These are phyloP conservation scores for Branchipolynoe longqiensis DNA, from an alignment of 2,888 invertebrate genomes.

Conservation along the genomic window DNA sequence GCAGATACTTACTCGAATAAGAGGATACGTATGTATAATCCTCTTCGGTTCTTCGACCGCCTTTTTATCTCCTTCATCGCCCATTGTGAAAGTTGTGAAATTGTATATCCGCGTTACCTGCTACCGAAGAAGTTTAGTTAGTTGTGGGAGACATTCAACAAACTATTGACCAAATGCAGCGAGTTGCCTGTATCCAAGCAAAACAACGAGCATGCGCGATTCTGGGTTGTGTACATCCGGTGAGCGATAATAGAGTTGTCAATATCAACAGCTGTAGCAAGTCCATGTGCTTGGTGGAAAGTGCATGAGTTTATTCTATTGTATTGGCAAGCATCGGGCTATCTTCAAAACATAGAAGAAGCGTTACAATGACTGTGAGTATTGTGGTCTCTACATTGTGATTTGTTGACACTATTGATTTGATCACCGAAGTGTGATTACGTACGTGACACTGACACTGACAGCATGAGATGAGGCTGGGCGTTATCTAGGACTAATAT, in stretches of 20 bases:
- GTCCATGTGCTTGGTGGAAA: too few relatives aligned
- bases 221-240: not conserved
- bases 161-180: conserved; percentile 51
- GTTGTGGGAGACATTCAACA: not conserved
- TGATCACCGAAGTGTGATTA: too few relatives aligned
- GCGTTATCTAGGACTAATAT: too few relatives aligned
- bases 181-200: conserved; percentile 54
- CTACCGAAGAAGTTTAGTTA: not conserved
- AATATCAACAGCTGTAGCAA: too few relatives aligned
- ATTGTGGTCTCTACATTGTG: too few relatives aligned
- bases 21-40: conserved; percentile 87
- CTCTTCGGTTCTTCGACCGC: conserved; percentile 73
- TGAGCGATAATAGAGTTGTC: conserved; percentile 57
- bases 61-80: conserved; percentile 79
- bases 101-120: not conserved
- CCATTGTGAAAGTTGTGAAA: conserved; percentile 70
- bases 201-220: conserved; percentile 50
- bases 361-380: too few relatives aligned
- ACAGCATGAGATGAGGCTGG: too few relatives aligned
- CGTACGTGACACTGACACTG: too few relatives aligned
- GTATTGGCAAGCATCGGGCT: too few relatives aligned
- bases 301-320: too few relatives aligned
- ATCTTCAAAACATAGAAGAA: too few relatives aligned
- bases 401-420: too few relatives aligned
- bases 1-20: conserved; percentile 87